These are phyloP conservation scores for Aleiodes sp. DNA, from an alignment of 1,140 invertebrate genomes.

Conservation along the genomic window DNA sequence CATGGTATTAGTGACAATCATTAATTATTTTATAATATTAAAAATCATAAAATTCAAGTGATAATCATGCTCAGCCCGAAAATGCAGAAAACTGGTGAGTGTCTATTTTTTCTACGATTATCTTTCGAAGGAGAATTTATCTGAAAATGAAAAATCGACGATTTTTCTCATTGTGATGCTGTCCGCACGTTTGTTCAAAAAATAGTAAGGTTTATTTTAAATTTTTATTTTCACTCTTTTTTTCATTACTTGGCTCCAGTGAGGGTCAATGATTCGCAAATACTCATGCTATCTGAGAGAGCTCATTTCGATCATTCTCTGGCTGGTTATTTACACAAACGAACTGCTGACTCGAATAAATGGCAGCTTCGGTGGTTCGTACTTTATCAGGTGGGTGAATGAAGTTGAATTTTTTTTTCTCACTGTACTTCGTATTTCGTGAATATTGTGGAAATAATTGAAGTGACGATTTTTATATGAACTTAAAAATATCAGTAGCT, in stretches of 20 bases:
- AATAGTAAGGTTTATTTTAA: no score
- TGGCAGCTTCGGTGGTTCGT: constrained; percentile 93
- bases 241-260: constrained; percentile 63
- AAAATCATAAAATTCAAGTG: background rate
- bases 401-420: background rate
- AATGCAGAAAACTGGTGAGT: constrained; percentile 37
- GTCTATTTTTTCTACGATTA: background rate
- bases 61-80: constrained; percentile 37
- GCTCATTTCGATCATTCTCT: constrained; percentile 82
- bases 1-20: background rate
- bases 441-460: background rate
- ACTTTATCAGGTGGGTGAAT: constrained; percentile 81
- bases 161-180: no score
- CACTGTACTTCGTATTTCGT: no score
- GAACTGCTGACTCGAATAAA: constrained; percentile 84
- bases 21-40: background rate
- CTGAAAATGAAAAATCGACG: background rate
- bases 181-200: background rate
- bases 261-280: constrained; percentile 82
- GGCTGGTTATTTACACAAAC: constrained; percentile 85
- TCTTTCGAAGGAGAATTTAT: background rate
- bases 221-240: no score
- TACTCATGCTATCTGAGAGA: constrained; percentile 85
- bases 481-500: no score
- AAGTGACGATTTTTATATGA: no score